Evolutionary conservation across 2,888 invertebrate genomes (phyloP), one percentile per base, ranked within the genome.

Genomic region (Biston betularia): DNA sequence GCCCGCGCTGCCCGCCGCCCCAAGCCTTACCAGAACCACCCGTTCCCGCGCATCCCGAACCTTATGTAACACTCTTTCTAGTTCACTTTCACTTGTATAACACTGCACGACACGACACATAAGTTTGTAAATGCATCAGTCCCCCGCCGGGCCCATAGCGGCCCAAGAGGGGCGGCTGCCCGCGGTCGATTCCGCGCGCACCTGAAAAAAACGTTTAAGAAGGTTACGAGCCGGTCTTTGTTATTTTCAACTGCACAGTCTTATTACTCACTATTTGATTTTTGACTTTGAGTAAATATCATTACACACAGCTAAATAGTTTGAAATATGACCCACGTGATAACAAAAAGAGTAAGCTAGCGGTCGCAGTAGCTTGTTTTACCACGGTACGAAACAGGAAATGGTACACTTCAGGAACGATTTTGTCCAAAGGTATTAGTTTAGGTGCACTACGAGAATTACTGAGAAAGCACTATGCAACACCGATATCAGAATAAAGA

Each of bases 251-350:
- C 62, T 55, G 58, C 52, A 64, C 55, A 63, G 50, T 56, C 60
- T 33, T 44, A 61, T 54, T 44, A 42, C 38, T 59, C 65, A 68
- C 46, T 49, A 64, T 68, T 69, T 53, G n/a, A 40, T 63, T 38
- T 52, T 49, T 40, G 62, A 66, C 68, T 75, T 73, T 65, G 63
- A 65, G 55, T 62, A 73, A 71, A 66, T 81, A 67, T 58, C 61
- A 69, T 56, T 56, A 60, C 35, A 68, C 63, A 63, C 61, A 54
- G 79, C 78, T 74, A 78, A 79, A 81, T 81, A 85, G 87, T 88
- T 89, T 85, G 82, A 93, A 90, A 91, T 89, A 88, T 87, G 84
- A 90, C 93, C 94, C 94, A 94, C 94, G 94, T 94, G 94, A 94
- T 94, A 91, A 89, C 85, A 85, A 90, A 89, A 89, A 88, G 86